Evolutionary conservation across 2,888 invertebrate species (phyloP), one percentile per base, ranked within the genome.

Genomic region (Charanyca ferruginea): DNA sequence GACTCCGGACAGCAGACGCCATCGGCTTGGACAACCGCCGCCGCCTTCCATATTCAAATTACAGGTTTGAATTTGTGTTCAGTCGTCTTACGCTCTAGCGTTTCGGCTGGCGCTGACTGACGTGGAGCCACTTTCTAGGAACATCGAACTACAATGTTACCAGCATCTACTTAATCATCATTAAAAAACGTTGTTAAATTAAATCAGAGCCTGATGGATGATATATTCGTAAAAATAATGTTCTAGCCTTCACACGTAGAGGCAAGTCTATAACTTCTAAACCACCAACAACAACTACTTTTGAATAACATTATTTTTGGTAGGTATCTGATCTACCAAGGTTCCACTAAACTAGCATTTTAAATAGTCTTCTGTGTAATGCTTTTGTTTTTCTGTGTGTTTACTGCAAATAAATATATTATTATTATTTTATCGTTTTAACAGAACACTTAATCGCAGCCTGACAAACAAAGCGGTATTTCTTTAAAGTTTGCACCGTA

Each of bases 1-100:
- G 49, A 49, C 49, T 18, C 3, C 32, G 32, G 22, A 42, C 51
- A 69, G 74, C 77, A 16, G 18, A 42, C n/a, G 22, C n/a, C 75
- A 74, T 74, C 80, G 68, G 66, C n/a, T n/a, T n/a, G n/a, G n/a
- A n/a, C n/a, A n/a, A n/a, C n/a, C n/a, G n/a, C n/a, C 79, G 81
- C 83, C 83, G 84, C 83, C 89, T 88, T 89, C 90, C 89, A 65
- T 90, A 91, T 90, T 91, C 88, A 91, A 91, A 91, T 91, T 91
- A 91, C 90, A 88, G 90, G 90, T 91, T 91, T 90, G 86, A 87
- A 89, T 89, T 88, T 73, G 87, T 89, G 86, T 85, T 81, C 42
- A 44, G 73, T 78, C 45, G 62, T 35, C 54, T 51, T 59, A 45
- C 45, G 45, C 48, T 28, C 20, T 38, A 16, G 38, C 38, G n/a